A percentile compares a stretch with the other conserved stretches of the same genome.
phyloP scores from a whole-genome alignment of 1,140 invertebrate species.

The Lutraria rhynchaena region DNA sequence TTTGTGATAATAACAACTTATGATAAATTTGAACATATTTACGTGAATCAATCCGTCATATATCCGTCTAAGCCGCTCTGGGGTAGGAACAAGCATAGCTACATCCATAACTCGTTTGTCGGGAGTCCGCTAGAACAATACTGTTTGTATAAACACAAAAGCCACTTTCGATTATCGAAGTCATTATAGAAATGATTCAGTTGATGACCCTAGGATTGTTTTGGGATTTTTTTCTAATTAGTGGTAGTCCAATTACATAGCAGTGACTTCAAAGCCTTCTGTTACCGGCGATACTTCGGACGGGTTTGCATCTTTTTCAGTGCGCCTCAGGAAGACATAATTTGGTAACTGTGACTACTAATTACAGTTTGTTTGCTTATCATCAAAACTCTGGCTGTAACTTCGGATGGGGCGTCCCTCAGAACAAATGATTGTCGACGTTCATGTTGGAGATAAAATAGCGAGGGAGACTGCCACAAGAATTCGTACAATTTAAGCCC shows the following conservation, averaged over 20 bases:
- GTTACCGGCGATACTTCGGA: not conserved
- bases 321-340: slow-evolving; percentile 25
- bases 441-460: not conserved
- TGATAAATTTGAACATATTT: slow-evolving; percentile 12
- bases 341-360: slow-evolving; percentile 47
- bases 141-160: slow-evolving; percentile 33
- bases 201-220: not conserved
- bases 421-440: too few species aligned
- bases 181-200: slow-evolving; percentile 48
- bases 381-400: slow-evolving; percentile 41
- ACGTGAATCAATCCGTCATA: slow-evolving; percentile 44
- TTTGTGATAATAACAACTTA: too few species aligned
- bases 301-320: slow-evolving; percentile 5
- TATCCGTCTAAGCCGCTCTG: slow-evolving; percentile 48
- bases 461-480: not conserved
- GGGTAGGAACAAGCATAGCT: slow-evolving; percentile 42
- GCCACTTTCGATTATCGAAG: slow-evolving; percentile 21
- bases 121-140: not conserved
- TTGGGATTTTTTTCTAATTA: not conserved
- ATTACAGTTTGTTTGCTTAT: slow-evolving; percentile 51
- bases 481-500: not conserved
- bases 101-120: slow-evolving; percentile 33
- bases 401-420: slow-evolving; percentile 39
- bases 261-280: not conserved
- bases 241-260: not conserved